These are phyloP conservation scores for Cryptocephalus moraei DNA, from an alignment of 2,888 invertebrate genomes.

Conservation along the genomic window DNA sequence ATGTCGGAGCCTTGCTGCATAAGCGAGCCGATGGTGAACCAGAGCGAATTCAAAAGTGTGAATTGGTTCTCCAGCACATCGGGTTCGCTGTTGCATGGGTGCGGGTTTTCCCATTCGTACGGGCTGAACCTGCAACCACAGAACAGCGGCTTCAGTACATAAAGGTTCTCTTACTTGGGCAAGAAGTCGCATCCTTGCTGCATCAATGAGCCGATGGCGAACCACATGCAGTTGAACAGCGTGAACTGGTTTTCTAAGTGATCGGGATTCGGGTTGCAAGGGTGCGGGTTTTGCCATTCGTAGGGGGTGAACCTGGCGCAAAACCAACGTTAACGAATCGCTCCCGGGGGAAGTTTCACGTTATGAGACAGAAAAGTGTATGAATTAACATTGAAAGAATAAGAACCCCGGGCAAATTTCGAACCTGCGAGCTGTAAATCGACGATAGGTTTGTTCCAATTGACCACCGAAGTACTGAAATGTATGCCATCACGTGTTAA, in stretches of 20 bases:
- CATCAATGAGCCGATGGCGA: slow-evolving; percentile 90
- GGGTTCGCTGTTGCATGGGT: slow-evolving; percentile 75
- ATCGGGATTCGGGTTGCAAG: slow-evolving; percentile 70
- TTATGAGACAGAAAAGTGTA: too few species aligned
- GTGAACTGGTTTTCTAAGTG: slow-evolving; percentile 88
- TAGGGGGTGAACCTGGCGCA: slow-evolving; percentile 80
- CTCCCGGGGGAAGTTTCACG: too few species aligned
- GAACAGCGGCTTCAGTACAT: slow-evolving; percentile 8
- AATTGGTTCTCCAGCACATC: slow-evolving; percentile 84
- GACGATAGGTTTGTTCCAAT: too few species aligned
- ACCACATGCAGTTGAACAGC: slow-evolving; percentile 92
- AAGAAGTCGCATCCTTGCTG: slow-evolving; percentile 94
- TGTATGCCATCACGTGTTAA: too few species aligned
- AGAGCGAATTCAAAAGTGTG: slow-evolving; percentile 83
- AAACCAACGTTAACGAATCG: not conserved
- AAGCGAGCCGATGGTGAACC: slow-evolving; percentile 90
- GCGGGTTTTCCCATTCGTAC: slow-evolving; percentile 88
- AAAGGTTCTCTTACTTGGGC: slow-evolving; percentile 55
- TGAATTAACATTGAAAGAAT: too few species aligned
- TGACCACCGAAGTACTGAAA: too few species aligned
- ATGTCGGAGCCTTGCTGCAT: slow-evolving; percentile 91
- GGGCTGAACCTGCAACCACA: slow-evolving; percentile 68
- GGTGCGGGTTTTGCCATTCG: slow-evolving; percentile 89
- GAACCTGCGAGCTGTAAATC: too few species aligned
- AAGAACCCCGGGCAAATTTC: not conserved